Percentiles rank a stretch among this genome's conserved stretches.
phyloP scores from a whole-genome alignment of 1,140 invertebrate species.

The Hylaeus volcanicus region DNA sequence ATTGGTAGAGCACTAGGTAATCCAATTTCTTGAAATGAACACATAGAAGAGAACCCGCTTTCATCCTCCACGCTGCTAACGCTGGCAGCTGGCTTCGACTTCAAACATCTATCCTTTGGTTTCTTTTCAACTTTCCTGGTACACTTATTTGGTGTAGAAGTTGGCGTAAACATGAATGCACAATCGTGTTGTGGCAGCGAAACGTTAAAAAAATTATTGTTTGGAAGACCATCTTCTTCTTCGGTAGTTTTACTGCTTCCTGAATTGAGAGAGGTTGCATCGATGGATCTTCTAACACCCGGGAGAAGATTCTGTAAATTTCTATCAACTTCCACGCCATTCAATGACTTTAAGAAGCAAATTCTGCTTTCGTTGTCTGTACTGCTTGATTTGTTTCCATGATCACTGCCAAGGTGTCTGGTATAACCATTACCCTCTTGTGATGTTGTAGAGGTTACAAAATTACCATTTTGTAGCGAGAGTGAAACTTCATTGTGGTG shows the following conservation, averaged over 20 bases:
- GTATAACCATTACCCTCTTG: slow-evolving; percentile 28
- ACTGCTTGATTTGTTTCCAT: slow-evolving; percentile 46
- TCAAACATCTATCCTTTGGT: slow-evolving; percentile 62
- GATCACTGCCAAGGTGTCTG: slow-evolving; percentile 38
- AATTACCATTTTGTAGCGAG: slow-evolving; percentile 57
- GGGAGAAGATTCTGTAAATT: slow-evolving; percentile 59
- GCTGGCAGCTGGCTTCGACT: slow-evolving; percentile 79
- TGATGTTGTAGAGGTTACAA: slow-evolving; percentile 67
- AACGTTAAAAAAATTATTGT: slow-evolving; percentile 1
- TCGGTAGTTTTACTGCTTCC: slow-evolving; percentile 73
- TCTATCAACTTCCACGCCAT: slow-evolving; percentile 22
- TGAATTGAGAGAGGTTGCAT: slow-evolving; percentile 72
- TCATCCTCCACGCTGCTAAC: slow-evolving; percentile 86
- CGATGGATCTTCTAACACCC: slow-evolving; percentile 70
- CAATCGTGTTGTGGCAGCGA: slow-evolving; percentile 3
- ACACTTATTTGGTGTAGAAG: slow-evolving; percentile 54
- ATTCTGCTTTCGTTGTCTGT: slow-evolving; percentile 40
- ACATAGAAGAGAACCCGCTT: slow-evolving; percentile 91
- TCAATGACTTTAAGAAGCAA: slow-evolving; percentile 48
- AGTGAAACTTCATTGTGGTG: slow-evolving; percentile 56
- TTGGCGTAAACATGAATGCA: slow-evolving; percentile 21
- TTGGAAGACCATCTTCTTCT: slow-evolving; percentile 64
- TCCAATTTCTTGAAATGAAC: slow-evolving; percentile 89
- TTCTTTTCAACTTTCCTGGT: slow-evolving; percentile 44
- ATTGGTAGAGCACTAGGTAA: slow-evolving; percentile 79